These are phyloP conservation scores for Scaptomyza hsui DNA, from an alignment of 1,140 invertebrate genomes.

Conservation along the genomic window DNA sequence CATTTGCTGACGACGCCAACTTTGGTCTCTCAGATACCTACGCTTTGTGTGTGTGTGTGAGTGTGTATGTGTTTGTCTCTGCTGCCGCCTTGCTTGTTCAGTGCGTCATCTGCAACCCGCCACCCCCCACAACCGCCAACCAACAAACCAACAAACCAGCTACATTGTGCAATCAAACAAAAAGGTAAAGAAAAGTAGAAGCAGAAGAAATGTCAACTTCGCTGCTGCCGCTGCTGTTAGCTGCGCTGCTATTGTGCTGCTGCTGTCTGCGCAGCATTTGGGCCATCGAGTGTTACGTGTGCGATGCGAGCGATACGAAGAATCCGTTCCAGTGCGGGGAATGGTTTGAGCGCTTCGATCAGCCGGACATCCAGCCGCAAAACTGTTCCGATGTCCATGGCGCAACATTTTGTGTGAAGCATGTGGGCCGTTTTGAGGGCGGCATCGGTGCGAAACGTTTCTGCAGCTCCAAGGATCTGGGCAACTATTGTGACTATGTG, in stretches of 20 bases:
- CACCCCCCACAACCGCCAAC: not conserved
- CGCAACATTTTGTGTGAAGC: conserved; percentile 96
- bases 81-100: not conserved
- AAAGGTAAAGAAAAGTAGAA: not conserved
- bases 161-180: conserved; percentile 48
- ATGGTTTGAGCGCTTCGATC: conserved; percentile 88
- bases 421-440: conserved; percentile 96
- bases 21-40: not conserved
- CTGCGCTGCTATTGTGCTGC: conserved; percentile 9
- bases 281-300: conserved; percentile 94
- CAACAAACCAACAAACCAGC: not conserved
- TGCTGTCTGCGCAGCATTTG: conserved; percentile 7
- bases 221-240: conserved; percentile 14
- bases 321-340: conserved; percentile 95
- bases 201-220: conserved; percentile 17
- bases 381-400: conserved; percentile 92
- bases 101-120: conserved; percentile 24
- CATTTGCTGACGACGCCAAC: conserved; percentile 75
- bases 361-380: conserved; percentile 88
- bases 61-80: conserved; percentile 19
- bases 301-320: conserved; percentile 91
- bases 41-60: conserved; percentile 2
- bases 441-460: conserved; percentile 96
- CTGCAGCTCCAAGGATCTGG: conserved; percentile 95
- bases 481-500: conserved; percentile 97